A percentile compares a stretch with the other conserved stretches of the same genome.
phyloP scores from a whole-genome alignment of 2,888 invertebrate genomes.

The Physocephala rufipes region DNA sequence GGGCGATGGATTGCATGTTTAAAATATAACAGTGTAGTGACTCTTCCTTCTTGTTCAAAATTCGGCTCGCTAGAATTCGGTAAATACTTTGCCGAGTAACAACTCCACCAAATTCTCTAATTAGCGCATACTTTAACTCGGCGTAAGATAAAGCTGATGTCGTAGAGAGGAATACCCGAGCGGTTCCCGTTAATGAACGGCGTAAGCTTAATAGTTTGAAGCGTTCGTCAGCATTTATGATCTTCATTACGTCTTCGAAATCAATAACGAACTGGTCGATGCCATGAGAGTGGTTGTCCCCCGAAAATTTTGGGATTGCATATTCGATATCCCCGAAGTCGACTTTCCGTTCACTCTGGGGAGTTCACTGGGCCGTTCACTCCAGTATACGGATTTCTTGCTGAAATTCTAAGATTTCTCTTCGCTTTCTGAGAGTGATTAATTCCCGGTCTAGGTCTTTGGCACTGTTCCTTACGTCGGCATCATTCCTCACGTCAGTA shows the following conservation, averaged over 20 bases:
- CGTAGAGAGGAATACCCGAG: conserved; percentile 18
- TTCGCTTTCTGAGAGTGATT: neutral
- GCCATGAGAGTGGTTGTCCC: conserved; percentile 7
- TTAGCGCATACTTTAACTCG: conserved; percentile 23
- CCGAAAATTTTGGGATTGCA: conserved; percentile 18
- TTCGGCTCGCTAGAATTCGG: conserved; percentile 16
- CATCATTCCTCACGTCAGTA: too few relatives aligned
- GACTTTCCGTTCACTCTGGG: neutral
- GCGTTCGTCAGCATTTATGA: conserved; percentile 8
- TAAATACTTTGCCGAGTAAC: conserved; percentile 34
- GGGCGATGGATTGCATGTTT: conserved; percentile 19
- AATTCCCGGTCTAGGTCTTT: too few relatives aligned
- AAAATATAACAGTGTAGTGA: conserved; percentile 25
- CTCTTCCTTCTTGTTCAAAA: conserved; percentile 1
- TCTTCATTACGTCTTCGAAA: conserved; percentile 24
- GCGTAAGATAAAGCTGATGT: conserved; percentile 15
- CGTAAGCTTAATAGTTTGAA: conserved; percentile 28
- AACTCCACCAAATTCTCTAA: conserved; percentile 33
- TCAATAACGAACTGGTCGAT: conserved; percentile 9
- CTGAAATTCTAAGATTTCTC: neutral
- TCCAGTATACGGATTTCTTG: neutral
- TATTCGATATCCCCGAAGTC: conserved; percentile 27
- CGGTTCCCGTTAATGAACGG: conserved; percentile 24
- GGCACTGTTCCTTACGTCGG: too few relatives aligned
- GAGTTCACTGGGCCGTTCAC: too few relatives aligned